Evolutionary conservation across 1,140 invertebrate species (phyloP), one percentile per base, ranked within the genome.

Genomic region (Charaxes varanes): DNA sequence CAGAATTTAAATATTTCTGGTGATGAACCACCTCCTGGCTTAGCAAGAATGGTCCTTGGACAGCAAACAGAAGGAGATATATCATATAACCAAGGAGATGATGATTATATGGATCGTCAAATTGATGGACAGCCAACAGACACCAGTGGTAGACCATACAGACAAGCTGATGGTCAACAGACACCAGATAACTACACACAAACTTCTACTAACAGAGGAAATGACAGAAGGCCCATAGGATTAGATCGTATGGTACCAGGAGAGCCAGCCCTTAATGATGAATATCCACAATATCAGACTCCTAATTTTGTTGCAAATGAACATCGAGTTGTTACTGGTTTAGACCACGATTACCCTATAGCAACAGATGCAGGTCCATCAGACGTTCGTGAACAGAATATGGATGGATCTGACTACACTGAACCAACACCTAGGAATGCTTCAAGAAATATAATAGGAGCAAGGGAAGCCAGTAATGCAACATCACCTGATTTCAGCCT

Each of bases 31-130:
- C 87, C 87, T 1, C 86, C 86, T 22, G 87, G 87, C 2, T 54
- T 88, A 4, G 72, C 85, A 13, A 62, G 88, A 16, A 88, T 89
- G 87, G 81, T 89, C 4, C 87, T 87, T 1, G 88, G 88, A 7
- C 80, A 82, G 37, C 72, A 77, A 38, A 84, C 65, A 5, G 81
- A 82, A 48, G 34, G 41, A 16, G 63, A 68, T 8, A 70, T 62
- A 40, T 44, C 49, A 3, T 85, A 83, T 30, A 73, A 67, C 35
- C 78, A 80, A 47, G 16, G 68, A 3, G 62, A 57, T 27, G 77
- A 82, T 15, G 69, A 72, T 34, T 85, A 83, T 34, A 64, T 83
- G 61, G 81, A 84, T 46, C 59, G 84, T 3, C 84, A 79, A 42
- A 67, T 83, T 14, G 83, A 84, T 26, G 83, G 81, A 0, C 80